Evolutionary conservation across 2,797 vertebrate genomes (phyloP).

Genomic region (Rhynchotus rufescens): DNA sequence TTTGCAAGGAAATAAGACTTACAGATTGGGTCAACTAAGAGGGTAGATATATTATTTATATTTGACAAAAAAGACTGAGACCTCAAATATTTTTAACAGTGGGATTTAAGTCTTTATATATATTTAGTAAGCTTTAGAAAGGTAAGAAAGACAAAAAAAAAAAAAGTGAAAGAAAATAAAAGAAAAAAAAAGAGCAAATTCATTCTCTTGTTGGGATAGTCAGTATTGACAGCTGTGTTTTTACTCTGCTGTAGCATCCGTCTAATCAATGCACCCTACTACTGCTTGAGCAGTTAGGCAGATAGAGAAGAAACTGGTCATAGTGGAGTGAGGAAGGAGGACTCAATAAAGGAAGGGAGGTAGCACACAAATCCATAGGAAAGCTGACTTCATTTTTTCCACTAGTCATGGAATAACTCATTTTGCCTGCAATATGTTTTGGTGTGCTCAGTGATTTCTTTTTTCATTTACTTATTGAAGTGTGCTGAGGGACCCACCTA

Average conservation of each 20-base stretch:
- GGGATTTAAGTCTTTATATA: neutral
- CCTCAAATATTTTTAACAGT: neutral
- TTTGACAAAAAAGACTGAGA: neutral
- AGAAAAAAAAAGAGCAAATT: neutral
- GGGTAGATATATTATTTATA: neutral
- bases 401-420: neutral
- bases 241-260: neutral
- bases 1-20: neutral
- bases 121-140: neutral
- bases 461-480: neutral
- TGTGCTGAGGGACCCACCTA: neutral
- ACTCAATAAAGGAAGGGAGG: neutral
- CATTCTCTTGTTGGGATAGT: neutral
- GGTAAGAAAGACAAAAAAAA: neutral
- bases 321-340: neutral
- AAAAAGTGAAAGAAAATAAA: too few relatives aligned
- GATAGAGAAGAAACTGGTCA: neutral
- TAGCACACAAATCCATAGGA: neutral
- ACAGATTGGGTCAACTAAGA: neutral
- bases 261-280: neutral
- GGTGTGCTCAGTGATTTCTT: neutral
- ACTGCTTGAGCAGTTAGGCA: neutral
- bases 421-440: neutral
- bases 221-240: neutral
- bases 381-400: neutral